Evolutionary conservation across 2,113 vertebrate species (phyloP), one percentile per base, ranked within the genome.

Genomic region (Thunnus thynnus): DNA sequence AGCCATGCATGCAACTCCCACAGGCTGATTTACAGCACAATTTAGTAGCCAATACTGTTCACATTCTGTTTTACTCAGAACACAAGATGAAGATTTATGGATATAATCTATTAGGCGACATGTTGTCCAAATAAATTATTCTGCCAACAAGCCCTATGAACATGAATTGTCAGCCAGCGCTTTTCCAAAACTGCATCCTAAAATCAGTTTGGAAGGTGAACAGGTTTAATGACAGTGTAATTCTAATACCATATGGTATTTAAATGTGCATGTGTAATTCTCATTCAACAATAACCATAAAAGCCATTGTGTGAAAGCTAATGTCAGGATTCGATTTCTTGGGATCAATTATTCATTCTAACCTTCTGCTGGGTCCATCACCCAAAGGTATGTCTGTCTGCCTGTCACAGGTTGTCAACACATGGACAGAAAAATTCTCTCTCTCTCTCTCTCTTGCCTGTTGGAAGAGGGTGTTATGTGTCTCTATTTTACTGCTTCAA

Each of bases 291-390:
- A 55, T 22, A 48, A 9, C 7, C 22, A 55, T 56, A 41, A 36
- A 80, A 55, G 62, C 20, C 18, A 12, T 11, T 56, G 16, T 50
- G 27, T 44, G 14, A 52, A 63, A 7, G 36, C 36, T 41, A 41
- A 41, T 9, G 9, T 41, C 36, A 41, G 36, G 36, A 41, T 69
- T 62, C 14, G 14, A 61, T 61, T 78, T 72, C 55, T 32, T 22
- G 9, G 52, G 17, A 22, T 72, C 16, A 56, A 50, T 83, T 78
- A 72, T 66, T 54, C 17, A 73, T 62, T 17, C n/a, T 50, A 57
- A 47, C 14, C 54, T n/a, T 75, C 67, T 76, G 72, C 18, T 66
- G 13, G 17, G 22, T 46, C 32, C 47, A 0, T 47, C 52, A 64
- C 52, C 18, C 46, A 36, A 46, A 71, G 72, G 30, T 51, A 22